Base-by-base conservation (phyloP, 2,888 invertebrate species). In the Exephanes ischioxanthus region DNA sequence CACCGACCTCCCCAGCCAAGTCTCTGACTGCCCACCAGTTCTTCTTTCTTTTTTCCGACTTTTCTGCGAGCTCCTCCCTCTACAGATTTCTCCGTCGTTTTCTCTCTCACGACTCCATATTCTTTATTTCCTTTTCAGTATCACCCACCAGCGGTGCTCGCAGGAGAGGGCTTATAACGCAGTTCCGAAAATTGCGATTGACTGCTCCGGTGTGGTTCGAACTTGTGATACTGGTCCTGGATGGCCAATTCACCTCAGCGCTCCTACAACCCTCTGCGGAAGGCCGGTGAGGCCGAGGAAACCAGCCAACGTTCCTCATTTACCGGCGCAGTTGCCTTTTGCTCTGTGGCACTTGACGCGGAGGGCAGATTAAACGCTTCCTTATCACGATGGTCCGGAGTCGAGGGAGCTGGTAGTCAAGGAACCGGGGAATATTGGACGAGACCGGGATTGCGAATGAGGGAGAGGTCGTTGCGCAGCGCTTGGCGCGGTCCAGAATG, bases 191-290 rank as follows among this genome's bases (percentile, higher is more conserved):
- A 63, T 7, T 26, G 45, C 19, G 26, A 75, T 30, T n/a, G 41
- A 26, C 30, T n/a, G 16, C 45, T 33, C 26, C 61, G 7, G 61
- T n/a, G 33, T 16, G 14, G 30, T 14, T 61, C 30, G 61, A 33
- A 61, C 16, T 33, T 61, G 14, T 7, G 61, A 61, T 16, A 63
- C 45, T 48, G 16, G n/a, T 30, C 45, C 30, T 63, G 30, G 14
- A 33, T 26, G 55, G 61, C 26, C 26, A 75, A 30, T 61, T 11
- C 30, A 63, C 73, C 73, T 19, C 19, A 11, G 45, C 16, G 26
- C 61, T 48, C 30, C 6, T 11, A 48, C 55, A 22, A 30, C n/a
- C 61, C 33, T 61, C 16, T 5, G 61, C 7, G 53, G 53, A 19
- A 61, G 26, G 61, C 61, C 61, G 22, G 19, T 41, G 48, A 58